A percentile compares a stretch with the other conserved stretches of the same genome.
phyloP scores from a whole-genome alignment of 2,888 invertebrate genomes.

The Ptychoptera albimana region DNA sequence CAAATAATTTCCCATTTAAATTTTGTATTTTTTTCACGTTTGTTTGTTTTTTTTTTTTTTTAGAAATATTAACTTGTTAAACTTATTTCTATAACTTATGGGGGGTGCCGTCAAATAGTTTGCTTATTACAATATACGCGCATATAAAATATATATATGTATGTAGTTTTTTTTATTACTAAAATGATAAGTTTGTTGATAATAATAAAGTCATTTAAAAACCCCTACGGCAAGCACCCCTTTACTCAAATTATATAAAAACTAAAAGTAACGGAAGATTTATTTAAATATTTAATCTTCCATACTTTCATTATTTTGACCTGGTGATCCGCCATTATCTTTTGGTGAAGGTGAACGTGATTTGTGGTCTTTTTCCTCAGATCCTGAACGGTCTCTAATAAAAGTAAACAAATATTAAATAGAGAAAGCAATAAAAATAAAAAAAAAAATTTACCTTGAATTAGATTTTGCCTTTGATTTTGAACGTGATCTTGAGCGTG shows the following conservation, averaged over 20 bases:
- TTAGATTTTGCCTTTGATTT: constrained; percentile 35
- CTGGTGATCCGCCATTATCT: constrained; percentile 32
- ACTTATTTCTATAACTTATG: too few species aligned
- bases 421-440: constrained; percentile 16
- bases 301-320: constrained; percentile 33
- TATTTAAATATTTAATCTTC: constrained; percentile 28
- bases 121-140: too few species aligned
- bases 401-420: constrained; percentile 12
- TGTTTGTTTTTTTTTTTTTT: too few species aligned
- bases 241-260: too few species aligned
- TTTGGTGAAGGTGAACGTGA: constrained; percentile 37
- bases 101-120: too few species aligned
- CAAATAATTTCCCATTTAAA: too few species aligned
- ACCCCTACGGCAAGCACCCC: too few species aligned
- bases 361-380: constrained; percentile 45
- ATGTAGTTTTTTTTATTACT: neutral
- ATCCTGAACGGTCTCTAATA: constrained; percentile 50
- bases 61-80: too few species aligned
- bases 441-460: constrained; percentile 31
- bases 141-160: neutral
- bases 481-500: constrained; percentile 32
- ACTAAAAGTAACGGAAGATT: too few species aligned
- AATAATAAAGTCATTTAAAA: neutral
- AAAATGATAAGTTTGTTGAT: neutral
- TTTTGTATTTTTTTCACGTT: too few species aligned